Base-by-base conservation (phyloP, 2,888 invertebrate species). In the Prionchulus punctatus region DNA sequence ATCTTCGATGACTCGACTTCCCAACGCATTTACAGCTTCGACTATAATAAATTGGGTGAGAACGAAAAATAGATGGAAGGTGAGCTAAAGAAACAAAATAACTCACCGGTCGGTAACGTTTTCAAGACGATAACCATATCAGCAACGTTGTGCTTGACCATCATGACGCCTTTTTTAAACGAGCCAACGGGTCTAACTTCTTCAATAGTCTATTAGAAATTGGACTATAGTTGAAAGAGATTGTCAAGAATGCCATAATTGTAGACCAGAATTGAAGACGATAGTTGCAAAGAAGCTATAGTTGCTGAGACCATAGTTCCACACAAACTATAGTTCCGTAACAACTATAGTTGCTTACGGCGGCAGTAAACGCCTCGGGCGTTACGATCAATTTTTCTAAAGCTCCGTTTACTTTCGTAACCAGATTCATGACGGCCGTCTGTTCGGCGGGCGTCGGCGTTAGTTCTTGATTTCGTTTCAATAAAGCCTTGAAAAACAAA, bases 151-250 rank as follows among this genome's bases (percentile, higher is more conserved):
- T 87, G 86, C 1, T 91, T 90, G 0, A 86, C 83, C 70, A 94
- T 81, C 85, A 96, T 91, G 0, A 96, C 96, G 1, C 94, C 92
- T 69, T 96, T 94, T 73, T 96, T 96, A 73, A 89, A 94, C 0
- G 94, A 90, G 0, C 96, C 96, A 4, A 98, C 94, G 75, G 91
- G 91, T 1, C 92, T 80, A 0, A 92, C 90, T 74, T 94, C 94
- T 69, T 89, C 88, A 52, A 89, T 76, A 81, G 86, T 85, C 85
- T 86, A 64, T n/a, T 61, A 65, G 55, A 55, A 55, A 63, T n/a
- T n/a, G n/a, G n/a, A n/a, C 28, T 58, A 30, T 30, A 18, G n/a
- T n/a, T n/a, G n/a, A n/a, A n/a, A n/a, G n/a, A n/a, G n/a, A n/a
- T n/a, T n/a, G n/a, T n/a, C n/a, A n/a, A n/a, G n/a, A n/a, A n/a